Evolutionary conservation across 1,140 invertebrate species (phyloP).

Genomic region (Philopotamus ludificatus): DNA sequence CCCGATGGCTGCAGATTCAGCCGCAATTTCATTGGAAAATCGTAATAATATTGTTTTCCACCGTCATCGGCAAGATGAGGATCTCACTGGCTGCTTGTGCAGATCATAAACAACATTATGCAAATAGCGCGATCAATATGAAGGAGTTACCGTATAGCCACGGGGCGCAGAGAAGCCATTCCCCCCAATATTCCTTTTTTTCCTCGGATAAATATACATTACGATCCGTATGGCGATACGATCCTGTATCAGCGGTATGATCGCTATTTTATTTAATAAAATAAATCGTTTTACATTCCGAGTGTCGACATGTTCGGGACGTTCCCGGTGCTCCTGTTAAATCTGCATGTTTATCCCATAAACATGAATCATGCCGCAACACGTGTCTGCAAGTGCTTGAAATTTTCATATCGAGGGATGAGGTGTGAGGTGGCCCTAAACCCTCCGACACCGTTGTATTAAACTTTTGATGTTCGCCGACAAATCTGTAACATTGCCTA

Average conservation of each 20-base stretch:
- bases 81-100: background rate
- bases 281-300: no score
- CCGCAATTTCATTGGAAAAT: background rate
- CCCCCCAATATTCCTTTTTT: background rate
- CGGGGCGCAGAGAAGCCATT: background rate
- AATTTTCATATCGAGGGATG: constrained; percentile 25
- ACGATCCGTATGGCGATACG: background rate
- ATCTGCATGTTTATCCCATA: constrained; percentile 42
- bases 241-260: background rate
- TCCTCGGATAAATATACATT: constrained; percentile 16
- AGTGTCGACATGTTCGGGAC: background rate
- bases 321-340: constrained; percentile 1
- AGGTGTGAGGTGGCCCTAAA: background rate
- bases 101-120: constrained; percentile 33
- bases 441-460: background rate
- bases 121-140: constrained; percentile 31
- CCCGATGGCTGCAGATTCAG: background rate
- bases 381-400: constrained; percentile 33
- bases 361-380: constrained; percentile 34
- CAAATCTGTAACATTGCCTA: no score
- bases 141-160: constrained; percentile 4
- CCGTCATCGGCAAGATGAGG: background rate
- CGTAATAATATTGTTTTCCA: constrained; percentile 1
- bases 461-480: no score
- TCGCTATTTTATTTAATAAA: no score